phyloP scores from a whole-genome alignment of 2,113 vertebrate species.

The Hippopotamus amphibius region DNA sequence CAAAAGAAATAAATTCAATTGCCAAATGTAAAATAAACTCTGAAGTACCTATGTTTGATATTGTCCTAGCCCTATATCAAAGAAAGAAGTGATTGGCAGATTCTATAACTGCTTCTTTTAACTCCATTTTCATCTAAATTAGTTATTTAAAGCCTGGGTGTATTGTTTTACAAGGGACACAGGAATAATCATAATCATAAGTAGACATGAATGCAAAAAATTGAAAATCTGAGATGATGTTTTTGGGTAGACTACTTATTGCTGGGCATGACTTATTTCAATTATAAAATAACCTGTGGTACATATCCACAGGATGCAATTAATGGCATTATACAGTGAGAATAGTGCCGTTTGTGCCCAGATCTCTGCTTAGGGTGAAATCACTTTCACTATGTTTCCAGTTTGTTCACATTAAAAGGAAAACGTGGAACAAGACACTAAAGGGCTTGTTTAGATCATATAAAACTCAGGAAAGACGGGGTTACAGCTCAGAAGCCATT shows the following conservation, averaged over 20 bases:
- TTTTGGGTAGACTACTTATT: not conserved
- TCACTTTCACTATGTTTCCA: not conserved
- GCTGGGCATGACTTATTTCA: not conserved
- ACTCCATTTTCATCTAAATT: not conserved
- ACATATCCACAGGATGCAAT: not conserved
- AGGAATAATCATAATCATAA: not conserved
- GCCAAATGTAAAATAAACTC: not conserved
- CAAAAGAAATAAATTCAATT: not conserved
- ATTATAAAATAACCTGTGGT: not conserved
- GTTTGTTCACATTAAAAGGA: not conserved
- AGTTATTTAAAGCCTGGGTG: not conserved
- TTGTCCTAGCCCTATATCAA: not conserved
- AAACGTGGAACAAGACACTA: not conserved
- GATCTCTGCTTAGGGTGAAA: not conserved
- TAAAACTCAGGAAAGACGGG: not conserved
- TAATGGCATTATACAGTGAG: not conserved
- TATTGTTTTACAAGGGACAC: not conserved
- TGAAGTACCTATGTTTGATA: not conserved
- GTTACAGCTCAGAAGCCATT: not conserved
- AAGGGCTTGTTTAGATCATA: not conserved
- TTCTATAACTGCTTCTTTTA: not conserved
- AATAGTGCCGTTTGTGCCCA: not conserved
- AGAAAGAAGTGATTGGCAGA: not conserved
- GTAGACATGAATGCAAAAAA: not conserved
- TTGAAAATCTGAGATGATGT: not conserved